These are phyloP conservation scores for Pachycephala philippinensis DNA, from an alignment of 2,113 vertebrate species.

Conservation along the genomic window DNA sequence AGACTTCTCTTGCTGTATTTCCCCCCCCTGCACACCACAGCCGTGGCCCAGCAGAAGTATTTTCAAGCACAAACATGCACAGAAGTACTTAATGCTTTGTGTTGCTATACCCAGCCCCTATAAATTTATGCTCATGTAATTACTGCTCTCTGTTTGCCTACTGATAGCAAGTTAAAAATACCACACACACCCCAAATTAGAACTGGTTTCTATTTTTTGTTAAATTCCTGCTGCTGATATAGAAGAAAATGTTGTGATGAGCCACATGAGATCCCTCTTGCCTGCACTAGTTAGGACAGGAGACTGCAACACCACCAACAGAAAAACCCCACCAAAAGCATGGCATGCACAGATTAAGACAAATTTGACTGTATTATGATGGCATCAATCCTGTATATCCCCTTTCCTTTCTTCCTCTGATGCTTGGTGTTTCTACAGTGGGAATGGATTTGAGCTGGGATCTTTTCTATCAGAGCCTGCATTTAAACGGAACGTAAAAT, in stretches of 20 bases:
- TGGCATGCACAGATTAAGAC: neutral
- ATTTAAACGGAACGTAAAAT: neutral
- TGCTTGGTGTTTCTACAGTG: neutral
- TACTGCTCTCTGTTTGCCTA: neutral
- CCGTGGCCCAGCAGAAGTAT: neutral
- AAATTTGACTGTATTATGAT: neutral
- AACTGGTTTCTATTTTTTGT: neutral
- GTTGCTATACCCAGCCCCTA: neutral
- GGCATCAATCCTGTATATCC: neutral
- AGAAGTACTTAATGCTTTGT: neutral
- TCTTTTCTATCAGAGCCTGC: neutral
- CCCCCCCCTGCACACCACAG: neutral
- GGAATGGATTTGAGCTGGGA: neutral
- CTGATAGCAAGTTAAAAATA: slow-evolving; percentile 8
- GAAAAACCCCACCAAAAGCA: neutral
- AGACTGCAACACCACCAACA: neutral
- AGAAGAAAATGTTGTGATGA: neutral
- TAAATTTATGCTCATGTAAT: neutral
- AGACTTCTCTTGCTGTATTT: neutral
- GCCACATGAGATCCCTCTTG: neutral
- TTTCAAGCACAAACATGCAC: neutral
- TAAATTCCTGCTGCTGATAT: neutral
- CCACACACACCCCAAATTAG: neutral
- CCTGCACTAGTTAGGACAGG: neutral
- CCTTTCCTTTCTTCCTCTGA: neutral